These are phyloP conservation scores for Drosophila neotestacea DNA, from an alignment of 2,888 invertebrate species.

Conservation along the genomic window DNA sequence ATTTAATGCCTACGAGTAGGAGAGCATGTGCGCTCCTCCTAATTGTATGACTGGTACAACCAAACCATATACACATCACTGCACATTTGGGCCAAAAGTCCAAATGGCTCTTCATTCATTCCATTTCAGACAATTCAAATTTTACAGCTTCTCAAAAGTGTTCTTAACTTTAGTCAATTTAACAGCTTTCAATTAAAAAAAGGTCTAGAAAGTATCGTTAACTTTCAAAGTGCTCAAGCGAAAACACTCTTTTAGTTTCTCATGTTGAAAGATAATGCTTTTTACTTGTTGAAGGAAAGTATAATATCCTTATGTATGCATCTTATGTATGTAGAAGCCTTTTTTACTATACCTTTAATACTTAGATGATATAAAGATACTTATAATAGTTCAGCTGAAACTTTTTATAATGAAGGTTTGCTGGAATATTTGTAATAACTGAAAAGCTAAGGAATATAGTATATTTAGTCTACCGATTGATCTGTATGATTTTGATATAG, in stretches of 20 bases:
- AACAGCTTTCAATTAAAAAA: conserved; percentile 27
- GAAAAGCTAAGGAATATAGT: no score
- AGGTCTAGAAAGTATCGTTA: not conserved
- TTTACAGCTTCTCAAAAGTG: conserved; percentile 35
- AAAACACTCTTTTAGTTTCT: conserved; percentile 3
- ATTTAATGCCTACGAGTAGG: conserved; percentile 58
- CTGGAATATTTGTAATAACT: no score
- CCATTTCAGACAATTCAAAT: conserved; percentile 35
- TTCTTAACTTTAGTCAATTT: conserved; percentile 36
- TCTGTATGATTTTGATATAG: no score
- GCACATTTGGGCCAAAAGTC: conserved; percentile 56
- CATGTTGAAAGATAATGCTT: not conserved
- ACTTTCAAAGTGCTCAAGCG: conserved; percentile 5
- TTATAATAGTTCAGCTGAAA: no score
- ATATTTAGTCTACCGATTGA: no score
- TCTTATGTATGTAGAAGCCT: no score
- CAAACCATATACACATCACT: conserved; percentile 39
- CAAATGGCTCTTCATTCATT: conserved; percentile 41
- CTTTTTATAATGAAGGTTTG: no score
- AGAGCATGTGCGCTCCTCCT: conserved; percentile 42
- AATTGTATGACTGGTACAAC: conserved; percentile 51
- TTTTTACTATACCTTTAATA: no score
- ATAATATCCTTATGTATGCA: no score
- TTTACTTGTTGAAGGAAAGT: no score
- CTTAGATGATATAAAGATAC: no score